Conservation (phyloP, 2,113 vertebrate species). For the Panthera leo region DNA sequence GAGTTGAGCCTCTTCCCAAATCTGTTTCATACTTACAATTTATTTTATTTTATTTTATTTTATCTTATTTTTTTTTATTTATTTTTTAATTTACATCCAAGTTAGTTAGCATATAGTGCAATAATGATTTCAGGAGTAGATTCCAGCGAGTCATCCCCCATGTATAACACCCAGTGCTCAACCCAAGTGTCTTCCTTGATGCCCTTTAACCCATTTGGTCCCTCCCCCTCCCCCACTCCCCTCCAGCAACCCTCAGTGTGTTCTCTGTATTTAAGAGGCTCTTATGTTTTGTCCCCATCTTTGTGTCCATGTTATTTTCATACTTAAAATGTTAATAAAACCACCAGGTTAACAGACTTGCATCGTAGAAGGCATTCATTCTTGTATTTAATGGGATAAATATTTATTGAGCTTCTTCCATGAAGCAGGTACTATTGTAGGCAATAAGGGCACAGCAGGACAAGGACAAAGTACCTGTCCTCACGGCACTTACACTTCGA, state of each 20-base stretch:
- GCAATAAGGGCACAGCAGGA: neutral
- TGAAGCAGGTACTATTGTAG: neutral
- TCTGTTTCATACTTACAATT: constrained; percentile 1
- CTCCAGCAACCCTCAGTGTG: too few relatives aligned
- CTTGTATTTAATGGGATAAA: neutral
- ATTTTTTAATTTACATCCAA: too few relatives aligned
- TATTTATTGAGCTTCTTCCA: neutral
- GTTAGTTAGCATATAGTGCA: too few relatives aligned
- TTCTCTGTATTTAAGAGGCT: too few relatives aligned
- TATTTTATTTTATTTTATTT: neutral
- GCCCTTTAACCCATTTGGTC: too few relatives aligned
- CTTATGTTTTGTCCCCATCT: too few relatives aligned
- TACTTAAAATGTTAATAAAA: constrained; percentile 36
- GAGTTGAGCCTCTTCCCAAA: constrained; percentile 11
- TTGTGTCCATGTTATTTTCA: neutral
- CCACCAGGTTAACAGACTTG: neutral
- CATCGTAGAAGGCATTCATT: neutral
- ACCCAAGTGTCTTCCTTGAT: too few relatives aligned
- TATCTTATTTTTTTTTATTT: too few relatives aligned
- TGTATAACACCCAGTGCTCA: too few relatives aligned
- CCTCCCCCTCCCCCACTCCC: too few relatives aligned
- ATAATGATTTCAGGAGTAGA: too few relatives aligned
- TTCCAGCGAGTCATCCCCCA: too few relatives aligned
- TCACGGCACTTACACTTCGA: neutral
- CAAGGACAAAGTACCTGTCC: neutral